Evolutionary conservation across 2,113 vertebrate species (phyloP).

Genomic region (Tautogolabrus adspersus): DNA sequence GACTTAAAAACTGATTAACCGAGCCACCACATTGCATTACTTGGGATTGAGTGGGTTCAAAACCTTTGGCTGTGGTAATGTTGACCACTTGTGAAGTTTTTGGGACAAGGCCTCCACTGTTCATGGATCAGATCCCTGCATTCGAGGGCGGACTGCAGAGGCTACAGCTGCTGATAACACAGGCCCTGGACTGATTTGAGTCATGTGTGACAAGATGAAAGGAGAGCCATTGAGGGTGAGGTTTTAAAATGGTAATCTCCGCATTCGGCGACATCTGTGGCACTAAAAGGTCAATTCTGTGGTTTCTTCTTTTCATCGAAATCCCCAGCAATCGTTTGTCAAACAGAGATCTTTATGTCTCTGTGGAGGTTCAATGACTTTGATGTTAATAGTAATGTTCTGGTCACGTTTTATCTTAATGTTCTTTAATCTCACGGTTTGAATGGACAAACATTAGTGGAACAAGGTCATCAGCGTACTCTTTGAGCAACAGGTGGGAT

Average conservation of each 20-base stretch:
- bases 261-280: slow-evolving; percentile 43
- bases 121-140: slow-evolving; percentile 7
- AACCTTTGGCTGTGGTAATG: slow-evolving; percentile 28
- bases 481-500: not conserved
- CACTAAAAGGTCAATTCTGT: not conserved
- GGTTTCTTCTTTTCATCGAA: not conserved
- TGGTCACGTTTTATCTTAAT: not conserved
- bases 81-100: slow-evolving; percentile 56
- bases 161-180: slow-evolving; percentile 51
- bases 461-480: not conserved
- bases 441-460: not conserved
- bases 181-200: slow-evolving; percentile 18
- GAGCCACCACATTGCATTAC: slow-evolving; percentile 27
- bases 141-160: slow-evolving; percentile 1
- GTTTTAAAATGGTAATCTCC: slow-evolving; percentile 28
- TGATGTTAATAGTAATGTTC: not conserved
- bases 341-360: slow-evolving; percentile 5
- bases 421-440: not conserved
- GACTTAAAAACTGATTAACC: not conserved
- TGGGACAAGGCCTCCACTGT: slow-evolving; percentile 63
- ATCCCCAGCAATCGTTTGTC: slow-evolving; percentile 5
- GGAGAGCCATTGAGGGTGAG: not conserved
- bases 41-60: slow-evolving; percentile 23
- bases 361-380: slow-evolving; percentile 12
- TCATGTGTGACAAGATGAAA: slow-evolving; percentile 51